Evolutionary conservation across 2,888 invertebrate genomes (phyloP).

Genomic region (Noctuana brunneofusca): DNA sequence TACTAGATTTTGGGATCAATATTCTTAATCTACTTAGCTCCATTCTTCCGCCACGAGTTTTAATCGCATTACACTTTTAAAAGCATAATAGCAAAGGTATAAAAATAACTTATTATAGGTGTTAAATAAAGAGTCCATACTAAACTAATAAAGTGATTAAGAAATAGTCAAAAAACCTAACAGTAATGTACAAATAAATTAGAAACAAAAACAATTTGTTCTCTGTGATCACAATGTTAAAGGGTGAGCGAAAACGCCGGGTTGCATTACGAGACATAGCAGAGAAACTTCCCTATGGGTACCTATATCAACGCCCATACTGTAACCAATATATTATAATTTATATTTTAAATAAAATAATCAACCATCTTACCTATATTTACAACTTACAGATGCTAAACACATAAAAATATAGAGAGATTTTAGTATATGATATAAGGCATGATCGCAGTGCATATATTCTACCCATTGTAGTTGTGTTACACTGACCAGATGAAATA

Average conservation of each 20-base stretch:
- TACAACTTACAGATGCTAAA: slow-evolving; percentile 66
- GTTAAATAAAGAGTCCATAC: slow-evolving; percentile 51
- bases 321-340: slow-evolving; percentile 70
- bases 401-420: slow-evolving; percentile 70
- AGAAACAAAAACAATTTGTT: slow-evolving; percentile 82
- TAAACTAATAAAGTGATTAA: slow-evolving; percentile 46
- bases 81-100: slow-evolving; percentile 43
- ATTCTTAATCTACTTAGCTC: slow-evolving; percentile 46
- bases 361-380: slow-evolving; percentile 68
- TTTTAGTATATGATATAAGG: slow-evolving; percentile 58
- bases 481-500: slow-evolving; percentile 55
- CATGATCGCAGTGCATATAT: slow-evolving; percentile 40
- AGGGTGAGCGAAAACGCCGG: slow-evolving; percentile 53
- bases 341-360: slow-evolving; percentile 69
- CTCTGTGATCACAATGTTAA: slow-evolving; percentile 70
- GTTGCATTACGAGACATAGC: slow-evolving; percentile 45
- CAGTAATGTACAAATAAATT: slow-evolving; percentile 80
- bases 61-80: slow-evolving; percentile 37
- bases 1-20: slow-evolving; percentile 74
- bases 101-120: slow-evolving; percentile 53
- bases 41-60: slow-evolving; percentile 39
- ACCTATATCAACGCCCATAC: slow-evolving; percentile 48
- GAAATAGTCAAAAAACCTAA: slow-evolving; percentile 64
- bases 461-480: slow-evolving; percentile 37
- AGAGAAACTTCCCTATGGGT: slow-evolving; percentile 50